Percentiles rank a stretch among this genome's conserved stretches.
These are phyloP conservation scores for Carabus problematicus DNA, from an alignment of 2,888 invertebrate species.

Conservation along the genomic window DNA sequence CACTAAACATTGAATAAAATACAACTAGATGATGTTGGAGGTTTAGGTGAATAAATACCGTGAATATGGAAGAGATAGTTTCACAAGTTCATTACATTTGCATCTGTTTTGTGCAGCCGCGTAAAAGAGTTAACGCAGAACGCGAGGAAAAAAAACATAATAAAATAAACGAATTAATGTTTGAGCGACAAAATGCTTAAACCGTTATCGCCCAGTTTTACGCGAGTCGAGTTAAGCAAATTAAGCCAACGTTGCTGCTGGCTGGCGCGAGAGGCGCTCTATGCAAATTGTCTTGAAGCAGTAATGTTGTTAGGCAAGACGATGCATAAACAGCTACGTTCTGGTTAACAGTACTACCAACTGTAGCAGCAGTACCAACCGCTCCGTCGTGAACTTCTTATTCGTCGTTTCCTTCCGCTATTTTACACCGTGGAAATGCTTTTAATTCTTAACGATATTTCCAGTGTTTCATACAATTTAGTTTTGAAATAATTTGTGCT, in stretches of 20 bases:
- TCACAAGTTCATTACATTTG: background rate
- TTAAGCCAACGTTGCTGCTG: constrained; percentile 14
- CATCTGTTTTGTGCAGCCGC: constrained; percentile 1
- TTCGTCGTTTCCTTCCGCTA: background rate
- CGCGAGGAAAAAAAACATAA: constrained; percentile 20
- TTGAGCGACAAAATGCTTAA: constrained; percentile 38
- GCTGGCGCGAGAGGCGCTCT: constrained; percentile 10
- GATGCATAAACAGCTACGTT: background rate
- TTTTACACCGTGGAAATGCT: too few species aligned
- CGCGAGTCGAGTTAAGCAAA: constrained; percentile 28
- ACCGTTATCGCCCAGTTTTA: constrained; percentile 7
- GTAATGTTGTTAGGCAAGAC: constrained; percentile 29
- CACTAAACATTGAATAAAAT: too few species aligned
- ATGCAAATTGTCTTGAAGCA: constrained; percentile 35
- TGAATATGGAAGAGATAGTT: too few species aligned
- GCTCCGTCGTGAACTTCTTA: background rate
- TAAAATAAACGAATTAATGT: constrained; percentile 41
- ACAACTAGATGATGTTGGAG: too few species aligned
- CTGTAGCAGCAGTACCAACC: constrained; percentile 8
- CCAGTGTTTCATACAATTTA: too few species aligned
- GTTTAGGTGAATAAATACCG: too few species aligned
- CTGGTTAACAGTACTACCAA: too few species aligned
- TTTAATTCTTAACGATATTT: too few species aligned
- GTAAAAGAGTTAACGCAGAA: constrained; percentile 38
- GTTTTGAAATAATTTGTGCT: too few species aligned